phyloP scores from a whole-genome alignment of 2,888 invertebrate species.

The Amphipoea oculea region DNA sequence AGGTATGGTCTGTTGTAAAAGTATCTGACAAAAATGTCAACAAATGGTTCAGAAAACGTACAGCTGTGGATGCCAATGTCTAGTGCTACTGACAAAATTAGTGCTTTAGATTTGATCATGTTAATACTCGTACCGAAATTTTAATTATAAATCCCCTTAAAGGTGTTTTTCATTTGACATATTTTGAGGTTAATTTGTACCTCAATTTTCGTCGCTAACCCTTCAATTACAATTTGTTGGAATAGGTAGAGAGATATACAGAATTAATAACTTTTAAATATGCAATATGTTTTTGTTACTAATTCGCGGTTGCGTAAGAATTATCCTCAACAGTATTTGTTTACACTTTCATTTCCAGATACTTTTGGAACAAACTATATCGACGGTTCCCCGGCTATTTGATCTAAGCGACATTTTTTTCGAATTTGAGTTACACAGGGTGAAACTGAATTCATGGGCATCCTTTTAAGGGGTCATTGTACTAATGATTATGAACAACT shows the following conservation, averaged over 20 bases:
- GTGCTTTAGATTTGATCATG: not conserved
- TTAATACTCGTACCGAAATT: not conserved
- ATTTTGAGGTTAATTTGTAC: not conserved
- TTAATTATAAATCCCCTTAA: not conserved
- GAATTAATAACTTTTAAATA: not conserved
- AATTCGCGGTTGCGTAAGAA: not conserved
- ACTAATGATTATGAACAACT: too few relatives aligned
- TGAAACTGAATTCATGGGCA: too few relatives aligned
- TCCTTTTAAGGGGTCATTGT: too few relatives aligned
- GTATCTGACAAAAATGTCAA: not conserved
- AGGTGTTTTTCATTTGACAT: not conserved
- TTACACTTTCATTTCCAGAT: not conserved
- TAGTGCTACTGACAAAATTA: not conserved
- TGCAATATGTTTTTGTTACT: not conserved
- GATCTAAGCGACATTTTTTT: too few relatives aligned
- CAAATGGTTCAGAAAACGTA: constrained; percentile 1
- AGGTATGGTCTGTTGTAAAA: not conserved
- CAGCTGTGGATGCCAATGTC: not conserved
- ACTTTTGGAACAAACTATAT: not conserved
- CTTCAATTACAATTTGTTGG: not conserved
- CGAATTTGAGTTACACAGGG: too few relatives aligned
- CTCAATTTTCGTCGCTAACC: not conserved
- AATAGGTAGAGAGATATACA: not conserved
- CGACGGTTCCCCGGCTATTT: too few relatives aligned
- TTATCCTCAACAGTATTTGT: not conserved